Conservation (phyloP, 2,888 invertebrate genomes). For the Pristionchus exspectatus region DNA sequence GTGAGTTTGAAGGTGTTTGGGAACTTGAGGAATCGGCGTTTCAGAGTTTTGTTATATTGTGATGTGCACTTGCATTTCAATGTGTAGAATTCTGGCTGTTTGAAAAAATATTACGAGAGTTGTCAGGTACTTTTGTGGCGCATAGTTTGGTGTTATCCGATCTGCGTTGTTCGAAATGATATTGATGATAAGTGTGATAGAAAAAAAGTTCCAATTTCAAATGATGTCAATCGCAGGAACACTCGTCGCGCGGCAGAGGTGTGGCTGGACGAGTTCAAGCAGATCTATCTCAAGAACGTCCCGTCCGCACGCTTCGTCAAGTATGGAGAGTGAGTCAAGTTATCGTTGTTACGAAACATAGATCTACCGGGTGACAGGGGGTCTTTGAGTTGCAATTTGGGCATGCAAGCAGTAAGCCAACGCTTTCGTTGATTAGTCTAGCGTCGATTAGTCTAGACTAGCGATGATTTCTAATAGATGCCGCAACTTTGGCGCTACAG, state of each 20-base stretch:
- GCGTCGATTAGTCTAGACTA: no score
- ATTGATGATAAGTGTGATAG: no score
- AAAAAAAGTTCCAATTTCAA: not conserved
- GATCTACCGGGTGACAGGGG: not conserved
- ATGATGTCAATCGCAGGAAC: conserved; percentile 82
- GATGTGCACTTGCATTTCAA: no score
- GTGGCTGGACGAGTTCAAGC: conserved; percentile 99
- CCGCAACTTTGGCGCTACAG: no score
- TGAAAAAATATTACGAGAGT: not conserved
- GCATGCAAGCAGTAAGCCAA: no score
- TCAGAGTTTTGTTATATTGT: no score
- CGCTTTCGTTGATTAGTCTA: no score
- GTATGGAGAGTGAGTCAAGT: conserved; percentile 80
- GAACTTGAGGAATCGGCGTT: no score
- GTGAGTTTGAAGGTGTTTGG: no score
- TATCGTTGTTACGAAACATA: not conserved
- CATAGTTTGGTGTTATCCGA: not conserved
- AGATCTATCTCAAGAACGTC: conserved; percentile 94
- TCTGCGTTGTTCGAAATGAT: no score
- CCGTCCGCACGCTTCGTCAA: conserved; percentile 81
- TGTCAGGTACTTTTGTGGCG: not conserved
- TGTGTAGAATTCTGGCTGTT: no score
- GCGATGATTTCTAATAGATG: no score
- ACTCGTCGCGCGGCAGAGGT: conserved; percentile 97
- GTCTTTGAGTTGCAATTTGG: not conserved